These are phyloP conservation scores for Corapipo altera DNA, from an alignment of 2,113 vertebrate species.

Conservation along the genomic window DNA sequence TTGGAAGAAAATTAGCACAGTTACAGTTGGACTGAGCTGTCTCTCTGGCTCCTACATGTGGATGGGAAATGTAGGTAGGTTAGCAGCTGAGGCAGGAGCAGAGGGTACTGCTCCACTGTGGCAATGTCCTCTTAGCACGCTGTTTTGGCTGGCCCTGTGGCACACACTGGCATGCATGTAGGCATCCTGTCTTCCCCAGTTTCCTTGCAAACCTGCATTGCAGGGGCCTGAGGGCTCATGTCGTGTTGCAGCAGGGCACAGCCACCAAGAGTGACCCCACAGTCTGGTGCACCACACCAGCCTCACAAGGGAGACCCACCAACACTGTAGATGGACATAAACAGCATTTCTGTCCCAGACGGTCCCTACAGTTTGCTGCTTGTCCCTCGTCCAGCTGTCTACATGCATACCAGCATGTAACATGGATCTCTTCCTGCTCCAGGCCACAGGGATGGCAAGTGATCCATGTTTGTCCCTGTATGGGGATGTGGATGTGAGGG, in stretches of 20 bases:
- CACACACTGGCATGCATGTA: fast-evolving
- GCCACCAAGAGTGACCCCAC: fast-evolving
- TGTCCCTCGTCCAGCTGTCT: neutral
- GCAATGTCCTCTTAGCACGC: fast-evolving
- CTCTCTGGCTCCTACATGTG: neutral
- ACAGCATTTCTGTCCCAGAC: neutral
- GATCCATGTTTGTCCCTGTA: neutral
- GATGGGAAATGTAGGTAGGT: neutral
- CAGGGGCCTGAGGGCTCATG: neutral
- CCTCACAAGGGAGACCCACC: neutral
- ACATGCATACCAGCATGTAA: neutral
- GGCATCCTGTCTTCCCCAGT: neutral
- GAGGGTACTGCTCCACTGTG: neutral
- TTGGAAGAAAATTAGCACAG: neutral
- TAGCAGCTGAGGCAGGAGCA: neutral
- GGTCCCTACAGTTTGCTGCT: neutral
- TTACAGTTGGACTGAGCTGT: neutral
- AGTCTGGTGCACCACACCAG: neutral
- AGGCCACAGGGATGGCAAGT: neutral
- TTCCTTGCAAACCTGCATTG: neutral
- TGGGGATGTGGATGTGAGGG: neutral
- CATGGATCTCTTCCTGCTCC: fast-evolving
- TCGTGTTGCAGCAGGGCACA: neutral
- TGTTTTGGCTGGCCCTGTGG: neutral
- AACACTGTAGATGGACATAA: neutral